These are phyloP conservation scores for Danio rerio DNA, from an alignment of 2,113 vertebrate genomes.

Conservation along the genomic window DNA sequence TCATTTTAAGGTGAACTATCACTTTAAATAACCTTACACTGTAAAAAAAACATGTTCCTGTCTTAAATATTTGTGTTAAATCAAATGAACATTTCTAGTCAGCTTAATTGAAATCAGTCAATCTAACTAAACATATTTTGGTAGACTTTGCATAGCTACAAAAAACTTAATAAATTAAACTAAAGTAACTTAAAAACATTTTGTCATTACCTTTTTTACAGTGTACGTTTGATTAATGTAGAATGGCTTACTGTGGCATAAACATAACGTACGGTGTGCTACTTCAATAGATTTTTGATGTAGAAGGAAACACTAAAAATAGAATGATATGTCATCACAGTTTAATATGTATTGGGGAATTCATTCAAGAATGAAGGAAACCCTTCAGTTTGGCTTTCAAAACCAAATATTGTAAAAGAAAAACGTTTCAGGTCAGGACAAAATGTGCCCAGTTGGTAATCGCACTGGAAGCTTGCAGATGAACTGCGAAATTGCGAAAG, in stretches of 20 bases:
- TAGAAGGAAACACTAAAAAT: neutral
- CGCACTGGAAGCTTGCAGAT: slow-evolving; percentile 49
- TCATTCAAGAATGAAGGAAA: neutral
- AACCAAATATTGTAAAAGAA: neutral
- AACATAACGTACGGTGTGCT: neutral
- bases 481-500: slow-evolving; percentile 43
- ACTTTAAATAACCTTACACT: neutral
- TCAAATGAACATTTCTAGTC: too few relatives aligned
- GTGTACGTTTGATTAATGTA: neutral
- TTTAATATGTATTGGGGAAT: neutral
- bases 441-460: slow-evolving; percentile 57
- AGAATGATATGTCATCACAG: neutral
- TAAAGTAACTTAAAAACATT: too few relatives aligned
- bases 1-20: neutral
- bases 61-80: too few relatives aligned
- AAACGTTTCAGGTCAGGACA: slow-evolving; percentile 43
- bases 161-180: too few relatives aligned
- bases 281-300: neutral
- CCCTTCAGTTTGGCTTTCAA: neutral
- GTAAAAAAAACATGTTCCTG: too few relatives aligned
- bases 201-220: too few relatives aligned
- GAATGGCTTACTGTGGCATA: neutral
- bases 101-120: too few relatives aligned
- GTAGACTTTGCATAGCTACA: too few relatives aligned
- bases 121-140: too few relatives aligned